phyloP scores from a whole-genome alignment of 2,888 invertebrate species.

The Nomada flava region DNA sequence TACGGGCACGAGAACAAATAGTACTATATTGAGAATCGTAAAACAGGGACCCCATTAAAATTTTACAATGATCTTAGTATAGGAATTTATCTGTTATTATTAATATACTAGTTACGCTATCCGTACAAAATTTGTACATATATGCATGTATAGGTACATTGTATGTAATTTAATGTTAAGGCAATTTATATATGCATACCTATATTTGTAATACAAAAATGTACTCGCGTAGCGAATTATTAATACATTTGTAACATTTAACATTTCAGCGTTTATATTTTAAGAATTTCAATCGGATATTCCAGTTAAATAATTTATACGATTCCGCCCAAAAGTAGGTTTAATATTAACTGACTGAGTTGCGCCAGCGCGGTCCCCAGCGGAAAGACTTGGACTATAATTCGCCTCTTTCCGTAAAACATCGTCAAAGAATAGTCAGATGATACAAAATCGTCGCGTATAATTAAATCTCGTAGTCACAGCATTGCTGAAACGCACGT shows the following conservation, averaged over 20 bases:
- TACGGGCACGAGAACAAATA: slow-evolving; percentile 68
- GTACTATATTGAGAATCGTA: slow-evolving; percentile 72
- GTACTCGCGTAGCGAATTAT: not conserved
- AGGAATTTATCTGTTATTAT: slow-evolving; percentile 1
- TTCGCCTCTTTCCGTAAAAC: not conserved
- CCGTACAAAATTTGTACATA: not conserved
- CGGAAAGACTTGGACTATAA: slow-evolving; percentile 12
- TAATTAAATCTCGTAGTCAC: not conserved
- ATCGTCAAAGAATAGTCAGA: not conserved
- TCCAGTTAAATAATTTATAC: not conserved
- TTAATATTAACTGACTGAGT: slow-evolving; percentile 16
- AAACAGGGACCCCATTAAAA: slow-evolving; percentile 66
- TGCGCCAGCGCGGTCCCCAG: slow-evolving; percentile 45
- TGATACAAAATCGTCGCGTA: slow-evolving; percentile 15
- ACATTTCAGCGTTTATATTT: not conserved
- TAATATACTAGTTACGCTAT: not conserved
- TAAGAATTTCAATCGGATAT: not conserved
- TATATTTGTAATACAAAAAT: not conserved
- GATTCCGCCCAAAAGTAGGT: not conserved
- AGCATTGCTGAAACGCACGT: not conserved
- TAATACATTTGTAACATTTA: slow-evolving; percentile 11
- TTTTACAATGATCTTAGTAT: slow-evolving; percentile 4
- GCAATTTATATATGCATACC: not conserved
- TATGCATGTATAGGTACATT: not conserved
- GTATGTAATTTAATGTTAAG: not conserved